Evolutionary conservation across 2,113 vertebrate species (phyloP).

Genomic region (Rhipidura dahli): DNA sequence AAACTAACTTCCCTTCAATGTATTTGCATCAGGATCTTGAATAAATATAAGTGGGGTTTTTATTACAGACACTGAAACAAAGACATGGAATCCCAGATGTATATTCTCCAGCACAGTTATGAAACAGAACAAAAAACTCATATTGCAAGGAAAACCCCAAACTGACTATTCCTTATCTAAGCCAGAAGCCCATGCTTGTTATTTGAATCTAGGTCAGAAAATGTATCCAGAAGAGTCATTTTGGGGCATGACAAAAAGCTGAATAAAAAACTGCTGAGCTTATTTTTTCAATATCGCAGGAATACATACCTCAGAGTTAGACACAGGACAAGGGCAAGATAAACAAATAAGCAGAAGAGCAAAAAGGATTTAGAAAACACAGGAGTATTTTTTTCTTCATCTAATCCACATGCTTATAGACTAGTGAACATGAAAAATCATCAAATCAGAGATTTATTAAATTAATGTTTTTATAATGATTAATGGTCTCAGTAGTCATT

Average conservation of each 20-base stretch:
- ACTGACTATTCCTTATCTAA: neutral
- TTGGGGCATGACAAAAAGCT: neutral
- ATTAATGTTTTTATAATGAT: slow-evolving; percentile 53
- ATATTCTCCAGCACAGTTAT: neutral
- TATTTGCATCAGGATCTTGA: slow-evolving; percentile 36
- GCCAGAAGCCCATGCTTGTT: neutral
- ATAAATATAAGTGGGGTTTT: slow-evolving; percentile 20
- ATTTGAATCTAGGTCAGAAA: slow-evolving; percentile 22
- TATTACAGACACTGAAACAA: slow-evolving; percentile 47
- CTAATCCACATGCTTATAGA: neutral
- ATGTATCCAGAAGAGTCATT: neutral
- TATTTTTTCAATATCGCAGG: neutral
- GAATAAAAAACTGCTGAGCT: neutral
- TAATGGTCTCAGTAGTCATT: slow-evolving; percentile 41
- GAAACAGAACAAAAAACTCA: neutral
- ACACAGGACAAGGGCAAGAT: neutral
- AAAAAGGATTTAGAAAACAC: neutral
- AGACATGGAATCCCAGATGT: slow-evolving; percentile 8
- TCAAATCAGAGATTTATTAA: slow-evolving; percentile 53
- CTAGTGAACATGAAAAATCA: slow-evolving; percentile 31
- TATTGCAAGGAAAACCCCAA: neutral
- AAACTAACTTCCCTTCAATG: slow-evolving; percentile 25
- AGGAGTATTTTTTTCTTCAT: neutral
- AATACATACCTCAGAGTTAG: neutral
- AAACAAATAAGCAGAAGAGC: neutral